Evolutionary conservation across 2,888 invertebrate species (phyloP).

Genomic region (Cantharis nigra): DNA sequence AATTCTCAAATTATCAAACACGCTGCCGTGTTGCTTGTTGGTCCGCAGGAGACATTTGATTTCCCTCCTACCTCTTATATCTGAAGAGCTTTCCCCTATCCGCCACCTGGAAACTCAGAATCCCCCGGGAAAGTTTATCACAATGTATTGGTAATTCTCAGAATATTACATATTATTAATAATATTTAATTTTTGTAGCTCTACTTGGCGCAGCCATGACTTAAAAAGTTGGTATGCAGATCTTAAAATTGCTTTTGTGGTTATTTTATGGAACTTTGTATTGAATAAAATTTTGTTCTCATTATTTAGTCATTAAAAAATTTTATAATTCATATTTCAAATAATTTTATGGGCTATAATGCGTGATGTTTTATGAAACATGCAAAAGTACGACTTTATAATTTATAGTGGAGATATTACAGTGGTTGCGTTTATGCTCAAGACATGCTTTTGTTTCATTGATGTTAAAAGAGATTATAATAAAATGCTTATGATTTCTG

Average conservation of each 20-base stretch:
- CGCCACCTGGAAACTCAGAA: too few species aligned
- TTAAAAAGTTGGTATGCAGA: not conserved
- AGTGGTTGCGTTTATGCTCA: conserved; percentile 15
- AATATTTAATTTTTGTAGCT: too few species aligned
- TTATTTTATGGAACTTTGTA: not conserved
- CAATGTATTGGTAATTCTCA: too few species aligned
- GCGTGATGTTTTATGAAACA: conserved; percentile 23
- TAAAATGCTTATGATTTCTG: not conserved
- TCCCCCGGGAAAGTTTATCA: too few species aligned
- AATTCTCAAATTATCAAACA: too few species aligned
- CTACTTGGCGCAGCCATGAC: not conserved
- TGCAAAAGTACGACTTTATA: conserved; percentile 14
- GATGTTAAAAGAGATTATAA: not conserved
- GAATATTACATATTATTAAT: too few species aligned
- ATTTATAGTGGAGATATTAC: conserved; percentile 20
- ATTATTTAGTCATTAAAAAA: conserved; percentile 13
- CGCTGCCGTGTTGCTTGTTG: too few species aligned
- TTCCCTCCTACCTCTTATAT: too few species aligned
- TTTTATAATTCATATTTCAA: conserved; percentile 15
- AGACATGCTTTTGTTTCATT: conserved; percentile 7
- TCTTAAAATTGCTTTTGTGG: not conserved
- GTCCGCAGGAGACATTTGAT: too few species aligned
- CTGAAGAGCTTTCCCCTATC: too few species aligned
- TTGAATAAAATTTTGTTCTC: not conserved
- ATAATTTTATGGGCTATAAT: conserved; percentile 9